These are phyloP conservation scores for Mormyrus proboscirostris DNA, from an alignment of 2,797 vertebrate genomes.

Conservation along the genomic window DNA sequence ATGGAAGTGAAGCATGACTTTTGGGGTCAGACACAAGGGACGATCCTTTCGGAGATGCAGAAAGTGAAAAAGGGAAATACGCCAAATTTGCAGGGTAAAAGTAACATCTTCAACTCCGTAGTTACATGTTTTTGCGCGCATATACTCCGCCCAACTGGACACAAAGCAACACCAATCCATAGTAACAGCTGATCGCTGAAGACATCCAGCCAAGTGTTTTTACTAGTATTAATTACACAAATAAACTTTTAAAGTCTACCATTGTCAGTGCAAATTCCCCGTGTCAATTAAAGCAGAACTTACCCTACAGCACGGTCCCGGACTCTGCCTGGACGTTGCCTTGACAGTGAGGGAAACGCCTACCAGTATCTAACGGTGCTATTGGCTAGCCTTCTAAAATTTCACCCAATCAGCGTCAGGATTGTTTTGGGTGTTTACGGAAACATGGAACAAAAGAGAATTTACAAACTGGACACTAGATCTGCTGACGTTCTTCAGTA, in stretches of 20 bases:
- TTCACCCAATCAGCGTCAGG: background rate
- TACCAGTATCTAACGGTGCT: background rate
- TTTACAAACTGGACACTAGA: background rate
- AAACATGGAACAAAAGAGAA: background rate
- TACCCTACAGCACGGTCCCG: background rate
- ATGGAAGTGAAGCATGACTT: background rate
- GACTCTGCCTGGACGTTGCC: background rate
- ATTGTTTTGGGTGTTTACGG: background rate
- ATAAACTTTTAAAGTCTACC: background rate
- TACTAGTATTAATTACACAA: background rate
- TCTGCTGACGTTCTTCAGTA: background rate
- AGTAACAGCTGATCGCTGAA: background rate
- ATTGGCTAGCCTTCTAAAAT: background rate
- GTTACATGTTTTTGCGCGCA: background rate
- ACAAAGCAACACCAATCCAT: background rate
- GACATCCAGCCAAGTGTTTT: background rate
- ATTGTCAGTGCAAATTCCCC: background rate
- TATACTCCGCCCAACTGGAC: background rate
- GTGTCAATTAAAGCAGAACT: background rate
- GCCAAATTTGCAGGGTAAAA: background rate
- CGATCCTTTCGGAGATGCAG: background rate
- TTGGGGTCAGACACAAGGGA: background rate
- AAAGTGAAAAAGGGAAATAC: background rate
- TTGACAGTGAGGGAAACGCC: constrained; percentile 1
- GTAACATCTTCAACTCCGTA: background rate